Evolutionary conservation across 2,888 invertebrate species (phyloP), one percentile per base, ranked within the genome.

Genomic region (Melolontha melolontha): DNA sequence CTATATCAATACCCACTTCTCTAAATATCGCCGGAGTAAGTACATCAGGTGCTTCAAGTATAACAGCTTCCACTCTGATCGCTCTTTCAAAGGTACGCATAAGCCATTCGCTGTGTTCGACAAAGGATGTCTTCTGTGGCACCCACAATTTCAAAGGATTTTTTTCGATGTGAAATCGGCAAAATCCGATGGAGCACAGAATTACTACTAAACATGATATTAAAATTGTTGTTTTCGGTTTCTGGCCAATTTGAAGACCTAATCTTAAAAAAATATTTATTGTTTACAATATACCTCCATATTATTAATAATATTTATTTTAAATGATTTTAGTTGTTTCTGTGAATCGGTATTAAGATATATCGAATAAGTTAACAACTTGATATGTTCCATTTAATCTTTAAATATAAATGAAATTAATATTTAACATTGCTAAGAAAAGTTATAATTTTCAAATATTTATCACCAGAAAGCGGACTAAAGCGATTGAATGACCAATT

Each of bases 111-210:
- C 92, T 90, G 74, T 92, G 90, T 72, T 82, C 80, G 44, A 87
- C 86, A 78, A 91, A 93, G 69, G 90, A 87, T 0, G 92, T 91
- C 47, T 91, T 87, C 47, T 88, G 88, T 10, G 92, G 92, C 17
- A 92, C 89, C 93, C 93, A 93, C 73, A 93, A 82, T 76, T 90
- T 90, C 76, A 92, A 82, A 0, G 92, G 92, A 82, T 91, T 90
- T 77, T 89, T 91, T 82, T 93, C 92, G 79, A 90, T 89, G 69
- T 88, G 86, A 81, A 92, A 92, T 74, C 85, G 84, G 22, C 89
- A 77, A 59, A 91, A 83, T 40, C 92, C 92, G 68, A 87, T 78
- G 64, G 87, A 83, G 77, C 90, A 89, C 12, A 90, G 47, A 10
- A 87, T 72, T 16, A 91, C 87, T 71, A 89, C 81, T 10, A 84